Base-by-base conservation (phyloP, 2,888 invertebrate genomes). In the Acleris literana region DNA sequence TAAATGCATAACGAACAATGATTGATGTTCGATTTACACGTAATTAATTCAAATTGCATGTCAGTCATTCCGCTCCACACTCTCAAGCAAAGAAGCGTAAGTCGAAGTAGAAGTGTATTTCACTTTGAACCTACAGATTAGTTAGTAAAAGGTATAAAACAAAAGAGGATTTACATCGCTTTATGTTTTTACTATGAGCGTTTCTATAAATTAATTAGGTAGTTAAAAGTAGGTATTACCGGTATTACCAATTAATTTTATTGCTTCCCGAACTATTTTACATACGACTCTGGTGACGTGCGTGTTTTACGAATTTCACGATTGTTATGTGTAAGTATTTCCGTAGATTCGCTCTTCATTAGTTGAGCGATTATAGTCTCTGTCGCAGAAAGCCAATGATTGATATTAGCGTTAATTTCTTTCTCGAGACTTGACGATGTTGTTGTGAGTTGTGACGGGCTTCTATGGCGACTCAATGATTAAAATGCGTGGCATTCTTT, bases 11-110 rank as follows among this genome's bases (percentile, higher is more conserved):
- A 39, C 46, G 2, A 20, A 49, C 17, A 49, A 49, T 49, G 49
- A 20, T 49, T 7, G 20, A 49, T 20, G 11, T 18, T 49, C 49
- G 20, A 18, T 20, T 49, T 0, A 48, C 39, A 18, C 17, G 9
- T 20, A 20, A 49, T 49, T 49, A 49, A 49, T 49, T 20, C 18
- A 49, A 18, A 49, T 49, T 20, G 49, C 49, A 18, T 49, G 49
- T 17, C 46, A 46, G 17, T 46, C 46, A n/a, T 5, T 39, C 39
- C 39, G 46, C 46, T 46, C n/a, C 5, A 5, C 33, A 39, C 39
- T 39, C 39, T 13, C 3, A 4, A 13, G 9, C 4, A 39, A 39
- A 13, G 39, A 39, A 13, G 13, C 39, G 13, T 39, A 39, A 39
- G 39, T 39, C 11, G 13, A 39, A 39, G 4, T 39, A 13, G 13